phyloP scores from a whole-genome alignment of 2,113 vertebrate species.

The Himantopus leucocephalus region DNA sequence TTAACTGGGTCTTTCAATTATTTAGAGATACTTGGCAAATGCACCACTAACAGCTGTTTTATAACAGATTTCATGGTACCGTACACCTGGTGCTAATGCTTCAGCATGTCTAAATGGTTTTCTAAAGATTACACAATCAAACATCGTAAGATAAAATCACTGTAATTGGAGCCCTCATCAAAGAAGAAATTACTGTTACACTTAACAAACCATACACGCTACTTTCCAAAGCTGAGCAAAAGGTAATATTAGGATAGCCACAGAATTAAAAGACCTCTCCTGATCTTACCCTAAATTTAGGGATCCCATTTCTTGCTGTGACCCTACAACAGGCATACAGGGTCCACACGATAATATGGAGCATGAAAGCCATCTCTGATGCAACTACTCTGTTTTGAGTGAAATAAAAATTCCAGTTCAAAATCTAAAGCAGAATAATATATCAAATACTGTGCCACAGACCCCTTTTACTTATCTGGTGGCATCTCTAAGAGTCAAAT shows the following conservation, averaged over 20 bases:
- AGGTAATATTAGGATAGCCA: not conserved
- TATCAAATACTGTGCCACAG: not conserved
- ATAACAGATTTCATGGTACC: conserved; percentile 48
- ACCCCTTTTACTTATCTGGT: not conserved
- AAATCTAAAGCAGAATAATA: not conserved
- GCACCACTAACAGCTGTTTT: conserved; percentile 24
- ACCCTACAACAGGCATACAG: not conserved
- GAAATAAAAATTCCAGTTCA: not conserved
- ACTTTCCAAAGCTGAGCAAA: not conserved
- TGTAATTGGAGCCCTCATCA: conserved; percentile 40
- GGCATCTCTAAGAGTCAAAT: not conserved
- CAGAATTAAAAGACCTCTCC: not conserved
- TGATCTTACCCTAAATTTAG: not conserved
- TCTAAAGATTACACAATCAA: conserved; percentile 59
- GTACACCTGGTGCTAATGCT: conserved; percentile 57
- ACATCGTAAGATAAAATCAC: conserved; percentile 26
- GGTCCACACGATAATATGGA: not conserved
- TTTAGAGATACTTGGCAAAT: conserved; percentile 15
- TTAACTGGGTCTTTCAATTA: conserved; percentile 39
- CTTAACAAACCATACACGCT: not conserved
- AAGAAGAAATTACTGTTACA: conserved; percentile 25
- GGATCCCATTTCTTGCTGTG: not conserved
- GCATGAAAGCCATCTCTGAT: not conserved
- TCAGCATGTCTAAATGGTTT: conserved; percentile 53
- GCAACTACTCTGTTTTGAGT: not conserved